Conservation (phyloP, 2,797 vertebrate genomes). For the Scolopax bukidnonensis region DNA sequence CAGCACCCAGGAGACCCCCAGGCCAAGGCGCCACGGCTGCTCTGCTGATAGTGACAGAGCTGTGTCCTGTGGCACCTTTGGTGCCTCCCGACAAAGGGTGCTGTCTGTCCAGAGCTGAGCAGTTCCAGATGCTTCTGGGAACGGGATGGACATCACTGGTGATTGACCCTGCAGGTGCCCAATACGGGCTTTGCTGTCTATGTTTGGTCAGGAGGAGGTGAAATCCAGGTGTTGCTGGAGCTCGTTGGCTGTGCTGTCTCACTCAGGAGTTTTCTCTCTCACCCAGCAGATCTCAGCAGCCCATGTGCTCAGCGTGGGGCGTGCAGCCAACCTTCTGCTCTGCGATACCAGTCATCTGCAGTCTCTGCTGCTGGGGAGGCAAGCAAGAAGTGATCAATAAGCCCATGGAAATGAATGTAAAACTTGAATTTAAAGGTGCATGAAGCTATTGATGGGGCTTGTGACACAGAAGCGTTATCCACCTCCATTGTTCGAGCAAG, state of each 20-base stretch:
- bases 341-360: not conserved
- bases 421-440: not conserved
- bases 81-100: not conserved
- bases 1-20: not conserved
- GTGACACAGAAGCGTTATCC: not conserved
- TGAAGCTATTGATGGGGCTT: not conserved
- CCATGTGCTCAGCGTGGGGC: not conserved
- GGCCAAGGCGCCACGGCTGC: not conserved
- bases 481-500: not conserved
- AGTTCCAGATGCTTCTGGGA: not conserved
- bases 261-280: not conserved
- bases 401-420: not conserved
- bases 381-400: not conserved
- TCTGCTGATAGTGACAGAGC: no score
- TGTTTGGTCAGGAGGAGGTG: not conserved
- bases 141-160: not conserved
- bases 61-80: not conserved
- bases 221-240: not conserved
- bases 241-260: not conserved
- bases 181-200: not conserved
- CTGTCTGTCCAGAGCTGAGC: not conserved
- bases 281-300: not conserved
- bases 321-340: conserved; percentile 27
- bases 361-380: not conserved
- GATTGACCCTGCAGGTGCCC: not conserved